Percentiles rank a stretch among this genome's conserved stretches.
Evolutionary conservation across 2,888 invertebrate genomes (phyloP).

Genomic region (Pseudolycoriella hygida): DNA sequence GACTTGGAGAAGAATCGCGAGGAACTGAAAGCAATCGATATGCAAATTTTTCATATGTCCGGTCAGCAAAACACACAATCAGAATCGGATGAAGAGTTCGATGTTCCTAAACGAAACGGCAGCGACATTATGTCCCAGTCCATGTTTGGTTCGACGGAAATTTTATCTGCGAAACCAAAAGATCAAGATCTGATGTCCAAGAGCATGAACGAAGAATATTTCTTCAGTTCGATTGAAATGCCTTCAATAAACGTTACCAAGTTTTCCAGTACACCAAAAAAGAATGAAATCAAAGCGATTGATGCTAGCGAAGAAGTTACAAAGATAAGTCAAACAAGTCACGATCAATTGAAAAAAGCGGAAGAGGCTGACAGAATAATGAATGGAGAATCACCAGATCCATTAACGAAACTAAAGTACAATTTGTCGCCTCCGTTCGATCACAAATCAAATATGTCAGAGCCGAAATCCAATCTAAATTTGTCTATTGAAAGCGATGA

Average conservation of each 20-base stretch:
- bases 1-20: conserved; percentile 50
- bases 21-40: conserved; percentile 45
- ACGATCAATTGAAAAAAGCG: background rate
- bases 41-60: conserved; percentile 27
- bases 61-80: conserved; percentile 18
- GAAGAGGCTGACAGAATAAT: background rate
- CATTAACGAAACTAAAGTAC: conserved; percentile 15
- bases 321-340: background rate
- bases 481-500: conserved; percentile 26
- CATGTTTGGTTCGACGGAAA: conserved; percentile 15
- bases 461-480: conserved; percentile 18
- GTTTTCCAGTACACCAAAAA: background rate
- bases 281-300: background rate
- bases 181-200: conserved; percentile 32
- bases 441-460: background rate
- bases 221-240: conserved; percentile 32
- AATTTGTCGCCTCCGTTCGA: conserved; percentile 10
- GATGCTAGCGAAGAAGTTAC: conserved; percentile 1
- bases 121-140: conserved; percentile 25
- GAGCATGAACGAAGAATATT: conserved; percentile 35
- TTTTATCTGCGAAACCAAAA: conserved; percentile 14
- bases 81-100: conserved; percentile 23
- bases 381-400: conserved; percentile 11
- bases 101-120: conserved; percentile 9
- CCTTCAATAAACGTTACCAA: conserved; percentile 7